Evolutionary conservation across 2,113 vertebrate genomes (phyloP), one percentile per base, ranked within the genome.

Genomic region (Ceyx cyanopectus): DNA sequence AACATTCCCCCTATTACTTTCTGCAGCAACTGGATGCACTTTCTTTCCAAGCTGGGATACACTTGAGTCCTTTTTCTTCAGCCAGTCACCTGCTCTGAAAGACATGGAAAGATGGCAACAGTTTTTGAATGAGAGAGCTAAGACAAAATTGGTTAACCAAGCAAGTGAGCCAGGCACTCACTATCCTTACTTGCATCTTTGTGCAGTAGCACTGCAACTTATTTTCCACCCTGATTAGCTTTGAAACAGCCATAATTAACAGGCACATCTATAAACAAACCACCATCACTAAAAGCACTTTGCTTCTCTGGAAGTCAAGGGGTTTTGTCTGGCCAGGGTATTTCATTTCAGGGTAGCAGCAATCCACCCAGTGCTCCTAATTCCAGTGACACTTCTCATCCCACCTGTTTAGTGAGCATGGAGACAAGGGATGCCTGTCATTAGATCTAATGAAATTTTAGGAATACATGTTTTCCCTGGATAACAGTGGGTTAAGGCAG

Each of bases 141-240:
- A 90, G 93, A 88, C 57, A 96, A 77, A 92, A 90, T 24, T 65
- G 54, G 53, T 82, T 95, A 83, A 85, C 77, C 40, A 95, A 30
- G 96, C 94, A 95, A 94, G 83, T 62, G 30, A 61, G 27, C 41
- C 61, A 8, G 72, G 58, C 77, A 73, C 23, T 65, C 79, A 73
- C 26, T 37, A 26, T 14, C 74, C 65, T 75, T 73, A 17, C 41
- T 70, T 34, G 16, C 54, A 53, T 34, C 43, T 85, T 54, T n/a
- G 29, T 5, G 12, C 24, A 43, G 32, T 12, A 46, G 23, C 12
- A 41, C 10, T 41, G 57, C 51, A 50, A 24, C 26, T 76, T 34
- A 21, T 29, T 69, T 60, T 63, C 56, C 57, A 21, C 37, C n/a
- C 34, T 20, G 14, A 10, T 32, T 41, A 41, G 53, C 69, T 63